Conservation (phyloP, 2,888 invertebrate species). For the Campaea margaritaria region DNA sequence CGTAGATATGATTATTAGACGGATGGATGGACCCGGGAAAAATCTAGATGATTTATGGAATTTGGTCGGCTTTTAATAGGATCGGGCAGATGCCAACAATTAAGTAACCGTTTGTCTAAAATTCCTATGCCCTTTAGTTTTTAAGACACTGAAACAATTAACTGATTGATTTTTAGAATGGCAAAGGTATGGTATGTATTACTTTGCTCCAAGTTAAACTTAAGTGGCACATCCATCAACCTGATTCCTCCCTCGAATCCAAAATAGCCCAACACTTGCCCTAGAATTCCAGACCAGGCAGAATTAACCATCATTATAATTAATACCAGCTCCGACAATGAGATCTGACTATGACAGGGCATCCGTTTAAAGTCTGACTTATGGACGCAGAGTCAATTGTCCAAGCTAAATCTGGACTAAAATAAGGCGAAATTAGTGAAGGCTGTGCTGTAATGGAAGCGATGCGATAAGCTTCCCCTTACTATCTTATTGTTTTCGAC, state of each 20-base stretch:
- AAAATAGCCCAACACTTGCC: conserved; percentile 39
- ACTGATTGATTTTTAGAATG: no score
- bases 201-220: no score
- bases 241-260: conserved; percentile 1
- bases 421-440: conserved; percentile 52
- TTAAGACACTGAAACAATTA: no score
- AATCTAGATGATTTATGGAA: conserved; percentile 34
- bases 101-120: not conserved
- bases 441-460: conserved; percentile 9
- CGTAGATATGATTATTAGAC: conserved; percentile 59
- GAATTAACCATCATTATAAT: conserved; percentile 62
- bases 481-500: no score
- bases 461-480: not conserved
- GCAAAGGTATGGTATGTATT: no score
- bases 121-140: not conserved
- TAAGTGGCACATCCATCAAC: not conserved
- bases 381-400: conserved; percentile 78
- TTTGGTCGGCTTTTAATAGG: conserved; percentile 3
- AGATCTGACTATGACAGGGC: conserved; percentile 67
- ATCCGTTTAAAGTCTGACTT: conserved; percentile 80
- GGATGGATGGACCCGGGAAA: conserved; percentile 53
- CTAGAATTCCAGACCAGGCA: conserved; percentile 45
- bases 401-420: conserved; percentile 70
- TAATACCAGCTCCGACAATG: conserved; percentile 68
- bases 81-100: conserved; percentile 1